phyloP scores from a whole-genome alignment of 2,888 invertebrate species.

The Adela reaumurella region DNA sequence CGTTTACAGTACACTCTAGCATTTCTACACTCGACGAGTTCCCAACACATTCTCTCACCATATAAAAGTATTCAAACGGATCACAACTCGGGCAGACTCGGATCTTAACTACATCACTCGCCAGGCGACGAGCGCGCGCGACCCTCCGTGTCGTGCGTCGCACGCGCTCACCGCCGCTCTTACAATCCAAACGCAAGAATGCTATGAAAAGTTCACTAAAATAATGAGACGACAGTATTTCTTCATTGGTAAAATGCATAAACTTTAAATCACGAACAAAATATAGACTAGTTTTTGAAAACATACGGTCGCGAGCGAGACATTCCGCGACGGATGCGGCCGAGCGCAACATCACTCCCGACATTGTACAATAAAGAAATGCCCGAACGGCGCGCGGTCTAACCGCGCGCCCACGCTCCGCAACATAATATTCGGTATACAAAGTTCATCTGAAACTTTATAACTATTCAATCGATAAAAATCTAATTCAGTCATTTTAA shows the following conservation, averaged over 20 bases:
- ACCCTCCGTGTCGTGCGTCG: constrained; percentile 43
- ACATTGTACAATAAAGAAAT: constrained; percentile 16
- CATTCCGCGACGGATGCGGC: background rate
- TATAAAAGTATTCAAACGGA: constrained; percentile 54
- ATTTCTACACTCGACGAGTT: constrained; percentile 50
- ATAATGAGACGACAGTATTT: constrained; percentile 48
- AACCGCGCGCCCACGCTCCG: too few relatives aligned
- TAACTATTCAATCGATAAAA: constrained; percentile 30
- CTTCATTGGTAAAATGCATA: constrained; percentile 47
- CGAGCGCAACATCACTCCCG: background rate
- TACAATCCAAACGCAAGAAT: background rate
- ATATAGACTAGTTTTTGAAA: constrained; percentile 45
- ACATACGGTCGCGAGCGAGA: constrained; percentile 25
- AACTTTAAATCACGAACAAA: constrained; percentile 42
- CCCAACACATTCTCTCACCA: constrained; percentile 43
- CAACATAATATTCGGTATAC: constrained; percentile 49
- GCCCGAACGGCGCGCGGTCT: too few relatives aligned
- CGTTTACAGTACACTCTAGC: constrained; percentile 48
- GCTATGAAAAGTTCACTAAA: constrained; percentile 24
- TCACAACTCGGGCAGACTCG: constrained; percentile 6
- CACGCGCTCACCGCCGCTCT: constrained; percentile 13
- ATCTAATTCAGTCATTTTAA: constrained; percentile 55
- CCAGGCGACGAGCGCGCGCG: constrained; percentile 51
- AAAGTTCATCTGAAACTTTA: constrained; percentile 5
- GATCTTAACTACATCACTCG: constrained; percentile 54